phyloP scores from a whole-genome alignment of 2,113 vertebrate genomes.

The Urocitellus parryii region DNA sequence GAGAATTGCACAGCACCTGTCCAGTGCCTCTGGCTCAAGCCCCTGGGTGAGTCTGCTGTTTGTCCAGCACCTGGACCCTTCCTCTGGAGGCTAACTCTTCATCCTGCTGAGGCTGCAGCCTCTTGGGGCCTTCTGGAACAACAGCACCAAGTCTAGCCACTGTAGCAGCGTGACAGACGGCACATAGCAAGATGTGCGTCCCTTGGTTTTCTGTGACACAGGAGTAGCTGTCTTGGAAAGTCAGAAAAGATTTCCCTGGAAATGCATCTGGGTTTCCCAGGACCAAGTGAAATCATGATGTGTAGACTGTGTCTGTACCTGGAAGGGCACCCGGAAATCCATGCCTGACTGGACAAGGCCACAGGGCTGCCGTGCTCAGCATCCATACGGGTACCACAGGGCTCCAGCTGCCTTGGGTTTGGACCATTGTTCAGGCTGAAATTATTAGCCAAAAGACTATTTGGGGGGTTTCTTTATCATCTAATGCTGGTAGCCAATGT shows the following conservation, averaged over 20 bases:
- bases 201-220: rapidly evolving
- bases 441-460: no score
- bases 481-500: not conserved
- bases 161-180: rapidly evolving
- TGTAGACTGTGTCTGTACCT: no score
- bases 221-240: not conserved
- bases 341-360: not conserved
- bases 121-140: not conserved
- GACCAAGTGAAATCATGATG: not conserved
- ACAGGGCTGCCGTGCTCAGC: no score
- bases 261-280: not conserved
- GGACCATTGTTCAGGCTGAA: not conserved
- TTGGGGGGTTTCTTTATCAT: not conserved
- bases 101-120: no score
- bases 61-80: not conserved
- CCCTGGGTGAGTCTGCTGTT: not conserved
- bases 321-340: not conserved
- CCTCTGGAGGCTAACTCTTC: not conserved
- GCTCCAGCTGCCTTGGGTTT: no score
- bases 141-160: not conserved
- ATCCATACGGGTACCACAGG: no score
- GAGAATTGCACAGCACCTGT: not conserved
- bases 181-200: rapidly evolving
- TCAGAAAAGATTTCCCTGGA: not conserved
- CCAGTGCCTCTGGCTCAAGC: rapidly evolving